phyloP scores from a whole-genome alignment of 2,888 invertebrate species.

The Leptopilina myrica region DNA sequence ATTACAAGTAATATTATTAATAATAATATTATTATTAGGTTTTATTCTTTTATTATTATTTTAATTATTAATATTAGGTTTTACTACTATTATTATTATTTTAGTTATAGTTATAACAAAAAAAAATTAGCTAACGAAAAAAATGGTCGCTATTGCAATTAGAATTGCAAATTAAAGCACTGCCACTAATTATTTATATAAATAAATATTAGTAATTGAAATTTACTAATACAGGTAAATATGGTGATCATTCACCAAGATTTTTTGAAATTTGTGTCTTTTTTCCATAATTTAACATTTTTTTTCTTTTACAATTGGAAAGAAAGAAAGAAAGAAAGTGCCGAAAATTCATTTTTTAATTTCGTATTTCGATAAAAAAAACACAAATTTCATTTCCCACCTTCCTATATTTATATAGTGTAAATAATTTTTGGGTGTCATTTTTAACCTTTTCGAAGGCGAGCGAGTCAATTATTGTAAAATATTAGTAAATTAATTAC shows the following conservation, averaged over 20 bases:
- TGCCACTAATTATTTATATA: slow-evolving; percentile 25
- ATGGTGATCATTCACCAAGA: too few relatives aligned
- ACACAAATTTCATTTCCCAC: background rate
- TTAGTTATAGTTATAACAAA: too few relatives aligned
- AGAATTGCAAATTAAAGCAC: background rate
- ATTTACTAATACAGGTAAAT: too few relatives aligned
- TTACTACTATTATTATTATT: too few relatives aligned
- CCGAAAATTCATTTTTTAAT: too few relatives aligned
- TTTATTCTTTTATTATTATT: background rate
- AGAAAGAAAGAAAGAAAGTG: too few relatives aligned
- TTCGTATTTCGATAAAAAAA: background rate
- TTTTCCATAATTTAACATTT: background rate
- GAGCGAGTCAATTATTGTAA: slow-evolving; percentile 38
- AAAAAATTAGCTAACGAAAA: slow-evolving; percentile 1
- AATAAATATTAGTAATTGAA: background rate
- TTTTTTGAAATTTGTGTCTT: background rate
- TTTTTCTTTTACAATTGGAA: background rate
- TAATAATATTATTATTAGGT: background rate
- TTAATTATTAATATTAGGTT: slow-evolving; percentile 35
- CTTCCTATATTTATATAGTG: slow-evolving; percentile 3
- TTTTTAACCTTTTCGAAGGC: slow-evolving; percentile 19
- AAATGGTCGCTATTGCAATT: slow-evolving; percentile 16
- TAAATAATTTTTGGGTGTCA: slow-evolving; percentile 41
- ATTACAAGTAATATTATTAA: slow-evolving; percentile 25
- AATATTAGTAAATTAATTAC: slow-evolving; percentile 36